phyloP scores from a whole-genome alignment of 2,113 vertebrate species.

The Okapia johnstoni region DNA sequence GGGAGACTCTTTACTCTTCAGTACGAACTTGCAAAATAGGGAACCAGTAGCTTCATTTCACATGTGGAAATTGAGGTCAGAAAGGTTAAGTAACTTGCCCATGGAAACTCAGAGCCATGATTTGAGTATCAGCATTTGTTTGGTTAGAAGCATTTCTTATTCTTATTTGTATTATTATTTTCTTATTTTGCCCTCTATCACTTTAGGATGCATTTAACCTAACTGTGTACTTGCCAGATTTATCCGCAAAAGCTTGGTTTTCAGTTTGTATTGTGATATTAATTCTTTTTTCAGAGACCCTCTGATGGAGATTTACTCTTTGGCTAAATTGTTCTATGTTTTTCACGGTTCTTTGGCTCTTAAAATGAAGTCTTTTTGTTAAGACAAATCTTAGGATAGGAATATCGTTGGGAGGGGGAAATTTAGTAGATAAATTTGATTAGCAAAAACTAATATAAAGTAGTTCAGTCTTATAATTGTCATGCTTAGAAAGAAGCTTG shows the following conservation, averaged over 20 bases:
- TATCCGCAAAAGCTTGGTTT: not conserved
- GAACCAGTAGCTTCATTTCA: not conserved
- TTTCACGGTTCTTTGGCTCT: not conserved
- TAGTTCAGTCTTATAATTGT: not conserved
- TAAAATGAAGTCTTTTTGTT: constrained; percentile 3
- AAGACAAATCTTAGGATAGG: not conserved
- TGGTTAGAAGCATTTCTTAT: not conserved
- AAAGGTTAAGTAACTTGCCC: constrained; percentile 6
- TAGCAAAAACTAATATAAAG: not conserved
- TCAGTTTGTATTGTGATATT: not conserved
- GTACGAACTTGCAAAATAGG: not conserved
- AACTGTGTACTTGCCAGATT: not conserved
- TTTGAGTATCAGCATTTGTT: not conserved
- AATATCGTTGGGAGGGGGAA: not conserved
- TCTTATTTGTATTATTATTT: not conserved
- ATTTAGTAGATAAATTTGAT: not conserved
- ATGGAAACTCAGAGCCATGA: not conserved
- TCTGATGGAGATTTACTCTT: not conserved
- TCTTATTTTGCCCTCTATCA: not conserved
- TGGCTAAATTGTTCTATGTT: not conserved
- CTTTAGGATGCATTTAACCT: not conserved
- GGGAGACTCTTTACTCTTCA: not conserved
- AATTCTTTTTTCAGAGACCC: not conserved
- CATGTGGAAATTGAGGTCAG: not conserved
- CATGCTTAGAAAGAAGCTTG: not conserved